Evolutionary conservation across 2,113 vertebrate species (phyloP).

Genomic region (Sander vitreus): DNA sequence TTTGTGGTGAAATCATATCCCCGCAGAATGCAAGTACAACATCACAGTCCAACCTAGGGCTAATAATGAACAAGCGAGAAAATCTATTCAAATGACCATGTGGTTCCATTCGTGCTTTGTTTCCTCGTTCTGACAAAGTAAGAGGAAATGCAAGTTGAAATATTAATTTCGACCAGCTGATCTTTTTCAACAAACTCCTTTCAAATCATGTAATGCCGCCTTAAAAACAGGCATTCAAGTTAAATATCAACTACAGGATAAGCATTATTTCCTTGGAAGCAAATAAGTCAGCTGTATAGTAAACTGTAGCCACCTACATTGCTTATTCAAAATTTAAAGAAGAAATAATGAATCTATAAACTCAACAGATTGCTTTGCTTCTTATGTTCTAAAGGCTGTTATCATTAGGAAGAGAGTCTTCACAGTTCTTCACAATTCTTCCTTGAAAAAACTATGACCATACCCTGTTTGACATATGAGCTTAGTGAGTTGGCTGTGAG

Average conservation of each 20-base stretch:
- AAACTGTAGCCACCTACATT: slow-evolving; percentile 24
- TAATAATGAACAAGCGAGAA: slow-evolving; percentile 76
- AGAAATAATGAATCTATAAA: background rate
- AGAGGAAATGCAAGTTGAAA: slow-evolving; percentile 72
- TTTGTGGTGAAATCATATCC: slow-evolving; percentile 81
- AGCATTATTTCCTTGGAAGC: slow-evolving; percentile 49
- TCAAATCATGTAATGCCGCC: slow-evolving; percentile 55
- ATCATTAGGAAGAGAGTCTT: slow-evolving; percentile 36
- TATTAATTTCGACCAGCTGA: slow-evolving; percentile 66
- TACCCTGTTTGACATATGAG: slow-evolving; percentile 50
- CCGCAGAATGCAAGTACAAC: slow-evolving; percentile 66
- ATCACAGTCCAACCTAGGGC: slow-evolving; percentile 68
- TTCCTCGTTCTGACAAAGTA: slow-evolving; percentile 63
- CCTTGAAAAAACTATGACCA: slow-evolving; percentile 1
- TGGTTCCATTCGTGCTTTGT: slow-evolving; percentile 74
- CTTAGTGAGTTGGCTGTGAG: slow-evolving; percentile 52
- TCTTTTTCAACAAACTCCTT: slow-evolving; percentile 47
- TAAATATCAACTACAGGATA: slow-evolving; percentile 46
- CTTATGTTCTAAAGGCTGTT: slow-evolving; percentile 33
- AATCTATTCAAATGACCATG: slow-evolving; percentile 65
- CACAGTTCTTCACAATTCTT: slow-evolving; percentile 28
- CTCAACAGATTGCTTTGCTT: slow-evolving; percentile 5
- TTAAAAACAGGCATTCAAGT: slow-evolving; percentile 47
- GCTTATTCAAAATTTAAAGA: slow-evolving; percentile 33
- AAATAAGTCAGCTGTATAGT: slow-evolving; percentile 15